A percentile compares a stretch with the other conserved stretches of the same genome.
These are phyloP conservation scores for Austrofundulus limnaeus DNA, from an alignment of 2,113 vertebrate species.

Conservation along the genomic window DNA sequence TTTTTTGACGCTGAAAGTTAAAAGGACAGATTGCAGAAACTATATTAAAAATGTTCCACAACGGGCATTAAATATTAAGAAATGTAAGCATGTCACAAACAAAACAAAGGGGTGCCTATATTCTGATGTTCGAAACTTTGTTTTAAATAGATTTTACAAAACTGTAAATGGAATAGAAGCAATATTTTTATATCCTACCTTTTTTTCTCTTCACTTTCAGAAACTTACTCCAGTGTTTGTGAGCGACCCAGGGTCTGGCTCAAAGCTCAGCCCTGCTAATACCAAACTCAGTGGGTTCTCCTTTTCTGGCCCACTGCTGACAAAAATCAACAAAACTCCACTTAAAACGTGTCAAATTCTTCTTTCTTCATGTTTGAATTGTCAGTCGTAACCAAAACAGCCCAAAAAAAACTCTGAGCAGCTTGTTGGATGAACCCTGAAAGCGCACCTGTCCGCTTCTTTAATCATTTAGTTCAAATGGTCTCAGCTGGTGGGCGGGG, in stretches of 20 bases:
- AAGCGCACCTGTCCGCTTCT: conserved; percentile 16
- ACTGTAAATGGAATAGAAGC: too few species aligned
- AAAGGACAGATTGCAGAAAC: too few species aligned
- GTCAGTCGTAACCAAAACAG: neutral
- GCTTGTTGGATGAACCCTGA: fast-evolving
- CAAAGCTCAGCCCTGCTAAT: conserved; percentile 1
- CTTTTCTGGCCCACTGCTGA: neutral
- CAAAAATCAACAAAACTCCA: neutral
- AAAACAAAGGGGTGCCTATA: too few species aligned
- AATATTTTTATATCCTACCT: conserved; percentile 25
- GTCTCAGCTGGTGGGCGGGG: conserved; percentile 42
- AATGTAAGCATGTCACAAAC: too few species aligned
- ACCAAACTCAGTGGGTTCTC: neutral
- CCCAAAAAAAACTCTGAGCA: neutral
- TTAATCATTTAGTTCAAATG: conserved; percentile 33
- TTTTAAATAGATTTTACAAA: too few species aligned
- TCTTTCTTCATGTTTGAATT: neutral
- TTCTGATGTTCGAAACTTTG: too few species aligned
- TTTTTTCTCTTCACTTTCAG: neutral
- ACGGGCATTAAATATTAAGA: too few species aligned
- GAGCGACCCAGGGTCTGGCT: neutral
- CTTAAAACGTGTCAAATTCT: neutral
- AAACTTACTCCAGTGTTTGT: neutral
- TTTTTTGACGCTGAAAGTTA: too few species aligned
- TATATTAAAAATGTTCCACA: too few species aligned